Percentiles rank a stretch among this genome's conserved stretches.
Evolutionary conservation across 2,113 vertebrate species (phyloP).

Genomic region (Leptocoma aspasia): DNA sequence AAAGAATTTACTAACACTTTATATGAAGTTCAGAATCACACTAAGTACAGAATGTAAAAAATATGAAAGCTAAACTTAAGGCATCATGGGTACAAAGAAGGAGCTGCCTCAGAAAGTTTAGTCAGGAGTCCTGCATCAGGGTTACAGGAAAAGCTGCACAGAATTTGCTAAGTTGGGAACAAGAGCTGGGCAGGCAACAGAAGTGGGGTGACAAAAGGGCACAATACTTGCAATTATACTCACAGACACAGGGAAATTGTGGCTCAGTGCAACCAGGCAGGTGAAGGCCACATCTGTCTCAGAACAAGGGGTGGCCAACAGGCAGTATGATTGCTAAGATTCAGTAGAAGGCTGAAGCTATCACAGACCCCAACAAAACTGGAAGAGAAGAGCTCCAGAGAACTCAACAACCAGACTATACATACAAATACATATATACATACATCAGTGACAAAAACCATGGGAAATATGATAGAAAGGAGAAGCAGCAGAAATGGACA

Average conservation of each 20-base stretch:
- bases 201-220: rapidly evolving
- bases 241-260: neutral
- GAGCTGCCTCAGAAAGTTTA: neutral
- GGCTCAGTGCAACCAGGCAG: neutral
- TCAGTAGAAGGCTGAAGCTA: neutral
- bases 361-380: neutral
- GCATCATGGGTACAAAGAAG: neutral
- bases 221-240: neutral
- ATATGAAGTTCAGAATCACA: neutral
- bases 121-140: neutral
- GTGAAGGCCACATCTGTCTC: neutral
- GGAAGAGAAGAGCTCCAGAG: neutral
- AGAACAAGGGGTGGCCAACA: neutral
- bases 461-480: neutral
- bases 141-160: neutral
- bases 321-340: neutral
- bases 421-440: neutral
- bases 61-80: neutral
- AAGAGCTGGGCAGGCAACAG: neutral
- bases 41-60: neutral
- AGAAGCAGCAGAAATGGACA: neutral
- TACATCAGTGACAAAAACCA: neutral
- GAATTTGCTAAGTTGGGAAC: neutral
- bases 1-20: neutral
- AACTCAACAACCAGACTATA: neutral